Evolutionary conservation across 30 jellyfish, hydroid and myxozoan species (phyloP).

Genomic region (Pelagia noctiluca): DNA sequence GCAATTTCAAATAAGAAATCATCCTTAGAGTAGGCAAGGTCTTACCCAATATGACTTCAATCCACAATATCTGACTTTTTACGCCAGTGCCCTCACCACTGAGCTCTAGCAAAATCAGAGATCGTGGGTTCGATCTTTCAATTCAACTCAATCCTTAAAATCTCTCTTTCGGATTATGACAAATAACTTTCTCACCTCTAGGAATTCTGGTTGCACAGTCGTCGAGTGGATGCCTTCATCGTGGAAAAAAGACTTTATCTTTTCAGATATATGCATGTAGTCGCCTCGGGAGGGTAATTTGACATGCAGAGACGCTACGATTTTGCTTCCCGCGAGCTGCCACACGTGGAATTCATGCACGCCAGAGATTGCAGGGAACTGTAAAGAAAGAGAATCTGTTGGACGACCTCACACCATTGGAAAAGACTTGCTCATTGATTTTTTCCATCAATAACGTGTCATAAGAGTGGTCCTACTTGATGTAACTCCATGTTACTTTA

Average conservation of each 20-base stretch:
- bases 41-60: too few species aligned
- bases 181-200: conserved; percentile 44
- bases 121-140: too few species aligned
- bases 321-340: conserved; percentile 80
- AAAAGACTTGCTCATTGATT: too few species aligned
- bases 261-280: conserved; percentile 88
- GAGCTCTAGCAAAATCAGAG: not conserved
- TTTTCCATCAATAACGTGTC: too few species aligned
- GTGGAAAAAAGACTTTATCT: conserved; percentile 84
- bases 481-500: too few species aligned
- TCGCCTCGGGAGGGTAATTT: conserved; percentile 70
- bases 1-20: too few species aligned
- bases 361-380: conserved; percentile 77
- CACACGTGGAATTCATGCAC: conserved; percentile 88
- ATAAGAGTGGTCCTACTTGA: too few species aligned
- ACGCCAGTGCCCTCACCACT: too few species aligned
- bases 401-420: too few species aligned
- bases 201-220: conserved; percentile 95
- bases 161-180: not conserved
- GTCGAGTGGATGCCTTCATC: conserved; percentile 97
- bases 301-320: conserved; percentile 78
- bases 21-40: too few species aligned
- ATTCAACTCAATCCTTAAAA: not conserved
- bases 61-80: too few species aligned
- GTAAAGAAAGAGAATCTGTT: too few species aligned